Percentiles rank a stretch among this genome's conserved stretches.
Evolutionary conservation across 2,888 invertebrate genomes (phyloP).

Genomic region (Anthophora plumipes): DNA sequence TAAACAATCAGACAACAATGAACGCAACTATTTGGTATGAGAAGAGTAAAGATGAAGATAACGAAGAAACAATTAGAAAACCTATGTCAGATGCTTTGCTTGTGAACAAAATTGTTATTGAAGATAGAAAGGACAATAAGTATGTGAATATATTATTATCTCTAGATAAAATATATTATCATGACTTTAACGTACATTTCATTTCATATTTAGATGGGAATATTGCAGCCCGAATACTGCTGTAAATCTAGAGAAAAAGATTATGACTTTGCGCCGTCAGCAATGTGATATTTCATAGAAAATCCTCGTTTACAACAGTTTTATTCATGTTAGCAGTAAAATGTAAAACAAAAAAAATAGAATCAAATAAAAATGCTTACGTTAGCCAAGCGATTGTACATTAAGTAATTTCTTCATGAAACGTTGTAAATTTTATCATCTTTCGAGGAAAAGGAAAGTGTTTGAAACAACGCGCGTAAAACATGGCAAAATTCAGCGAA

Average conservation of each 20-base stretch:
- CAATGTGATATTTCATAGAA: conserved; percentile 46
- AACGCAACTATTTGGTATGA: conserved; percentile 74
- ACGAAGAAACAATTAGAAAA: conserved; percentile 61
- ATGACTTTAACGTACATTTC: not conserved
- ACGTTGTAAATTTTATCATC: not conserved
- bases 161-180: not conserved
- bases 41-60: conserved; percentile 50
- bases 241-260: conserved; percentile 65
- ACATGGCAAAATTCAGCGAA: not conserved
- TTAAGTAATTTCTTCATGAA: not conserved
- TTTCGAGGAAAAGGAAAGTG: not conserved
- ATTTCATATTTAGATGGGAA: conserved; percentile 74
- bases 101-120: conserved; percentile 75
- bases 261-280: conserved; percentile 66
- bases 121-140: conserved; percentile 81
- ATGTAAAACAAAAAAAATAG: not conserved
- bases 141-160: conserved; percentile 44
- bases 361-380: not conserved
- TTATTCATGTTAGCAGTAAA: not conserved
- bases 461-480: conserved; percentile 15
- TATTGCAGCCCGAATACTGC: conserved; percentile 66
- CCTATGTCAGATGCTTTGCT: conserved; percentile 65
- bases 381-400: not conserved
- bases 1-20: conserved; percentile 62
- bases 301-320: too few species aligned